Percentiles rank a stretch among this genome's conserved stretches.
Conservation (phyloP, 2,888 invertebrate species). For the Cyrtodaria siliqua region DNA sequence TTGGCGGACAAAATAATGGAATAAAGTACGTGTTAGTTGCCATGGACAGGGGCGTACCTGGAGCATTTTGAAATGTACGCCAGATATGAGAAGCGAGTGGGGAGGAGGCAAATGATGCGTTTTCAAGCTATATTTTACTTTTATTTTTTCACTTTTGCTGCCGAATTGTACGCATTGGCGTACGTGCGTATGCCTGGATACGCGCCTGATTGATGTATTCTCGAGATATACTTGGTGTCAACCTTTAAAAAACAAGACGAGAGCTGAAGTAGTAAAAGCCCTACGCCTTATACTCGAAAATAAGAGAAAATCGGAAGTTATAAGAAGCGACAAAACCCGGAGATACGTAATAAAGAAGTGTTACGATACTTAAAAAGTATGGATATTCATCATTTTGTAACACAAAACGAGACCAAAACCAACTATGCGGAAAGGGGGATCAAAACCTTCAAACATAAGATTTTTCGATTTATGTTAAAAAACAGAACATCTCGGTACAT, state of each 20-base stretch:
- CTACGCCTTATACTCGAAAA: neutral
- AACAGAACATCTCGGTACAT: conserved; percentile 21
- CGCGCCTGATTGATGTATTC: no score
- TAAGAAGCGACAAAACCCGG: neutral
- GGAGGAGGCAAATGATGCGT: no score
- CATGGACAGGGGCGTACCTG: no score
- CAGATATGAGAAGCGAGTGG: no score
- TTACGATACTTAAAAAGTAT: neutral
- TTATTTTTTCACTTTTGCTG: no score
- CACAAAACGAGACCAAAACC: conserved; percentile 31
- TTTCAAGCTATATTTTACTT: no score
- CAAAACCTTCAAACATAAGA: conserved; percentile 23
- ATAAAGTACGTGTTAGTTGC: no score
- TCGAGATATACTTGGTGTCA: conserved; percentile 1
- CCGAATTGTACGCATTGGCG: no score
- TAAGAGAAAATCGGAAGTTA: neutral
- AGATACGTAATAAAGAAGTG: neutral
- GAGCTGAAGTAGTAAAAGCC: neutral
- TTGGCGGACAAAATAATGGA: neutral
- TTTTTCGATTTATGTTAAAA: conserved; percentile 32
- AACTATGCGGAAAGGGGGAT: conserved; percentile 38
- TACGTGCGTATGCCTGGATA: no score
- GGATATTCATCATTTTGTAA: conserved; percentile 22
- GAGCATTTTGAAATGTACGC: no score
- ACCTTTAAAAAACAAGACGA: neutral